These are phyloP conservation scores for Epistrophe eligans DNA, from an alignment of 2,888 invertebrate species.

Conservation along the genomic window DNA sequence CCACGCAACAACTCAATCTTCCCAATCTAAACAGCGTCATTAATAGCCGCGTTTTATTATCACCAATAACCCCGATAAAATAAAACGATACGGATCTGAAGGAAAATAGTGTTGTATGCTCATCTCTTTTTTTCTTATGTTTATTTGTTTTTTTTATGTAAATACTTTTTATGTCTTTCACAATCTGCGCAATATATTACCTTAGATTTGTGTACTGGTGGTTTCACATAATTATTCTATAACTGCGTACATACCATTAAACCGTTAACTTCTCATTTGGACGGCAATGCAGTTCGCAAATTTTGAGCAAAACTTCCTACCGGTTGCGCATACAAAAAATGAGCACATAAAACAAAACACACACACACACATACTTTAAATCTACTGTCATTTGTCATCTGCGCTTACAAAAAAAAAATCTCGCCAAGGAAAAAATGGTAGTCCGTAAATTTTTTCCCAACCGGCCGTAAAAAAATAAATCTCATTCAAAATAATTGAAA, in stretches of 20 bases:
- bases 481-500: constrained; percentile 16
- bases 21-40: too few species aligned
- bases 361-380: constrained; percentile 37
- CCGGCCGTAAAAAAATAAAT: constrained; percentile 75
- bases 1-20: too few species aligned
- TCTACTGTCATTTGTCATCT: constrained; percentile 70
- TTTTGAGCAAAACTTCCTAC: constrained; percentile 55
- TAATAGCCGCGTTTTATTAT: too few species aligned
- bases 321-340: constrained; percentile 54
- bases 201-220: too few species aligned
- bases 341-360: constrained; percentile 54
- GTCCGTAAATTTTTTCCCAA: constrained; percentile 68
- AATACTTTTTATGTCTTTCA: too few species aligned
- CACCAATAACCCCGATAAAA: too few species aligned
- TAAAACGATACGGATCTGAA: too few species aligned
- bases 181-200: too few species aligned
- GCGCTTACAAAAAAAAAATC: constrained; percentile 57
- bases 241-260: not conserved
- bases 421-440: constrained; percentile 73
- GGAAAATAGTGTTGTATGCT: too few species aligned
- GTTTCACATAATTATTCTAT: too few species aligned
- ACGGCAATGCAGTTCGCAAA: constrained; percentile 48
- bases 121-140: too few species aligned
- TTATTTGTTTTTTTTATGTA: too few species aligned
- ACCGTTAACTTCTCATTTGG: not conserved